A percentile compares a stretch with the other conserved stretches of the same genome.
phyloP scores from a whole-genome alignment of 2,113 vertebrate genomes.

The Balaeniceps rex region DNA sequence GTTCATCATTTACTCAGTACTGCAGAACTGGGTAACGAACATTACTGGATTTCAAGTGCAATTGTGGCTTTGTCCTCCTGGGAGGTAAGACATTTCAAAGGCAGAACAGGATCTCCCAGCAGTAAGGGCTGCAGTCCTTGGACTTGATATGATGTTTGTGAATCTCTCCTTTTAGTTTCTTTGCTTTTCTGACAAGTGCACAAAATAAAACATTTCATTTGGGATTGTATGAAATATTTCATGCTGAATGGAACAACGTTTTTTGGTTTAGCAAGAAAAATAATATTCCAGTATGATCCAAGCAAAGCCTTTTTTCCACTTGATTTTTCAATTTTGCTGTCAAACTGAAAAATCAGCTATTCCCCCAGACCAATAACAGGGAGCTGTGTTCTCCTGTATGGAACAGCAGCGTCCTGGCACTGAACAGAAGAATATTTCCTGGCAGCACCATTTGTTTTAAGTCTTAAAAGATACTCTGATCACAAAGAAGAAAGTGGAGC shows the following conservation, averaged over 20 bases:
- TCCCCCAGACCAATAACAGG: not conserved
- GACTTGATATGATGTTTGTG: not conserved
- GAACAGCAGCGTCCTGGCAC: not conserved
- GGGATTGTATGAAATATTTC: not conserved
- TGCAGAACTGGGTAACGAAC: not conserved
- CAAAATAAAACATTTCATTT: not conserved
- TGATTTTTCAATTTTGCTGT: conserved; percentile 41
- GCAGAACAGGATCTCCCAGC: not conserved
- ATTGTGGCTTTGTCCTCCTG: not conserved
- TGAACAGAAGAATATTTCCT: not conserved
- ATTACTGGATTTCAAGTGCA: not conserved
- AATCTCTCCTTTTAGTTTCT: not conserved
- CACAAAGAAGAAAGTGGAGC: not conserved
- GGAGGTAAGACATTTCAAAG: not conserved
- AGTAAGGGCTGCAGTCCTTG: not conserved
- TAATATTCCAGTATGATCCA: not conserved
- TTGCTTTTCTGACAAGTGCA: not conserved
- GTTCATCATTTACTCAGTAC: not conserved
- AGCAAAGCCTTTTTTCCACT: not conserved
- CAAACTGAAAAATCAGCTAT: conserved; percentile 45
- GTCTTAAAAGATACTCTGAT: not conserved
- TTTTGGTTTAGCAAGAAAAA: conserved; percentile 12
- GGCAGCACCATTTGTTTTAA: not conserved
- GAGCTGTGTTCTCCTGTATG: not conserved
- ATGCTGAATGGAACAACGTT: not conserved